Conservation (phyloP, 2,888 invertebrate species). For the Mythimna ferrago region DNA sequence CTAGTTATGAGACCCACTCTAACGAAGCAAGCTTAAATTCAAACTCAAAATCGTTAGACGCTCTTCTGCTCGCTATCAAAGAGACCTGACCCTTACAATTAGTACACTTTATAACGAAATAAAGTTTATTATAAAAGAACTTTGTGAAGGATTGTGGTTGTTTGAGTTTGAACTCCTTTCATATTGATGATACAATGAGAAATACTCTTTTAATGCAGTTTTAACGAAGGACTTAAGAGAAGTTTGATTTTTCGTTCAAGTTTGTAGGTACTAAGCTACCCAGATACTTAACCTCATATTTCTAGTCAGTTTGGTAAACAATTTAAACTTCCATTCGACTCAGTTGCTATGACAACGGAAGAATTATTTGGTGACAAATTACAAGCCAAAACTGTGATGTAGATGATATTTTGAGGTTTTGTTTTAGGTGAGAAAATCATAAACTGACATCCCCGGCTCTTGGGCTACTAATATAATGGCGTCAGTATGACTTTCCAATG, state of each 20-base stretch:
- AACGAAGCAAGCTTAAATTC: background rate
- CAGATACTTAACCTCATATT: no score
- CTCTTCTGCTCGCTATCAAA: conserved; percentile 14
- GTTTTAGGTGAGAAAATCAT: no score
- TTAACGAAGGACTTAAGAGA: conserved; percentile 68
- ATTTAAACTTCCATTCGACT: no score
- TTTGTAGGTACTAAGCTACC: background rate
- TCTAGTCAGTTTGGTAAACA: no score
- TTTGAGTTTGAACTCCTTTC: conserved; percentile 71
- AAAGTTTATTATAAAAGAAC: conserved; percentile 78
- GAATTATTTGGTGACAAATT: no score
- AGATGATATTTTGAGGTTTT: no score
- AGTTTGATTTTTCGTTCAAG: conserved; percentile 19
- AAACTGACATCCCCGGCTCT: no score
- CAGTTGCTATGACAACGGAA: no score
- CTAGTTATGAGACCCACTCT: no score
- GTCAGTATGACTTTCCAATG: no score
- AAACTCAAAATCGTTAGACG: conserved; percentile 13
- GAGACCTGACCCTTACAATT: conserved; percentile 55
- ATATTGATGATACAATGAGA: conserved; percentile 67
- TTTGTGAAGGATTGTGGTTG: conserved; percentile 78
- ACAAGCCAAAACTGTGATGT: no score
- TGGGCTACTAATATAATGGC: no score
- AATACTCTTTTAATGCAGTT: conserved; percentile 72
- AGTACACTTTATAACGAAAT: conserved; percentile 72